Evolutionary conservation across 2,888 invertebrate genomes (phyloP), one percentile per base, ranked within the genome.

Genomic region (Hypercompe scribonia): DNA sequence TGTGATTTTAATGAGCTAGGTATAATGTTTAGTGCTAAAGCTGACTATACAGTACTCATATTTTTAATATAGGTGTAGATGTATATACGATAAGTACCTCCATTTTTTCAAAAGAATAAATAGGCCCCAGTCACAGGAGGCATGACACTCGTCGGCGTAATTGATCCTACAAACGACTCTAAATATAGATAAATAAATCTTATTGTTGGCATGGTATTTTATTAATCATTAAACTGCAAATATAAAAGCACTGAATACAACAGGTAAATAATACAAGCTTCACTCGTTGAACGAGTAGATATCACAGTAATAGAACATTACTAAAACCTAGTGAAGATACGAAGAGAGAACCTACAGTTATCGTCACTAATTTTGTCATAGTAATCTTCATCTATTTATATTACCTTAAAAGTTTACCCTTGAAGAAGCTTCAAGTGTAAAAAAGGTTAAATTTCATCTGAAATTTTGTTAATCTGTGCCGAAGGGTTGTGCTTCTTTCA

Each of bases 401-500:
- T 50, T 7, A 50, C 50, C 21, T 24, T 46, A 46, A 46, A 46
- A 0, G 36, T 58, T n/a, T 15, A n/a, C n/a, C n/a, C n/a, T n/a
- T n/a, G n/a, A n/a, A n/a, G n/a, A n/a, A n/a, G n/a, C n/a, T 34
- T 18, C 36, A 68, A 34, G 54, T 68, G 4, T 2, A 39, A 15
- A 61, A n/a, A n/a, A n/a, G n/a, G n/a, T n/a, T n/a, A n/a, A 39
- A 28, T 34, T 54, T 11, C 8, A 11, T 42, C 1, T 28, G 0
- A 54, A 24, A 64, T 74, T 66, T 65, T 71, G n/a, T 54, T 65
- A 18, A 7, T 8, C 24, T 4, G 42, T 67, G 67, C 36, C 72
- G 50, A 36, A 73, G 71, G 73, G 78, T n/a, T n/a, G n/a, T 78
- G 81, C 70, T 65, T 69, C 42, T 36, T 73, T 73, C 69, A 64